Base-by-base conservation (phyloP, 2,797 vertebrate species). In the Eulemur mongoz region DNA sequence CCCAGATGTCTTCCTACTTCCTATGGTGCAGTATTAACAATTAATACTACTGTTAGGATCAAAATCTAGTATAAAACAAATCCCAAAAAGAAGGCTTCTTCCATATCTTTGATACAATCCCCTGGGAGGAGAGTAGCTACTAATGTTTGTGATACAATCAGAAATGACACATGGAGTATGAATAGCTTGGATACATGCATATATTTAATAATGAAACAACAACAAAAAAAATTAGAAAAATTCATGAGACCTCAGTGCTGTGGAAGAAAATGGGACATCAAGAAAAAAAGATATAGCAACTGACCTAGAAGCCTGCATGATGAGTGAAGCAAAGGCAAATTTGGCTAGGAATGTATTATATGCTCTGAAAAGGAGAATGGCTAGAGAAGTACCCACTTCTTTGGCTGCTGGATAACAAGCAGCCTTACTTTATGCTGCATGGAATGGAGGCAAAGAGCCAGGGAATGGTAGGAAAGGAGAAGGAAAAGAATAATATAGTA, bases 151-250 rank as follows among this genome's bases (percentile, higher is more conserved):
- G 72, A 82, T 94, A 78, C 78, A 78, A 69, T 85, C 67, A 98
- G 78, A 97, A 96, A 97, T 94, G 45, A 97, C 94, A 96, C 95
- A 69, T 67, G 87, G 75, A 94, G 85, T 84, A 96, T 76, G 73
- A 96, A 35, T n/a, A 91, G 91, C 27, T 97, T 97, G 80, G 69
- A 96, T 82, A 96, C 93, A 97, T 97, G 96, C 93, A 96, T 96
- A 96, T 96, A 92, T 97, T 97, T 98, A 97, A 97, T 97, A 96
- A 94, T 89, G 93, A 95, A 96, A 95, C 81, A 95, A 87, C 85
- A 91, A 93, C 22, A 76, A 87, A 95, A 95, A 80, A 87, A 93
- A 57, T 78, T 80, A 95, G 67, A 97, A 94, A 97, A 94, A 90
- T 80, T 97, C 59, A 84, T 73, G 84, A 96, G 82, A 95, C 63